Conservation (phyloP, 64 coral and sea anemone genomes). For the Hydrozoanthus tunicans region DNA sequence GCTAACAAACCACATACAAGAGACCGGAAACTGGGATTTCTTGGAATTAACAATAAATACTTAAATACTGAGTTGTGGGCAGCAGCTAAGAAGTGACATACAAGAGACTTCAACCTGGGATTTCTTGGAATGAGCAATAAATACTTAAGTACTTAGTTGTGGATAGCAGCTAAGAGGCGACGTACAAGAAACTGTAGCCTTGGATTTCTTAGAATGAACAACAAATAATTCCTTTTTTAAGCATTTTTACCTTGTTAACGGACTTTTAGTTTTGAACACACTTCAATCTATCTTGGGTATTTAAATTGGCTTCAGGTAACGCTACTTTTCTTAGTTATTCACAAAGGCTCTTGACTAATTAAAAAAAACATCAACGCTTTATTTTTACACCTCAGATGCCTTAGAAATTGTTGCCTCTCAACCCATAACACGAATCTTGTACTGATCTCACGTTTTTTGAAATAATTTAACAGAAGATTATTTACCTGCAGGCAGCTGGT, state of each 20-base stretch:
- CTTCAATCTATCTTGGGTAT: too few species aligned
- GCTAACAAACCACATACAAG: constrained; percentile 32
- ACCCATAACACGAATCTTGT: too few species aligned
- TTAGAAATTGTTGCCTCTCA: too few species aligned
- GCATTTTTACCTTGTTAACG: too few species aligned
- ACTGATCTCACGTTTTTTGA: not conserved
- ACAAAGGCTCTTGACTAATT: too few species aligned
- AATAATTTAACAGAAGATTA: not conserved
- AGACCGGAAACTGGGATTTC: constrained; percentile 40
- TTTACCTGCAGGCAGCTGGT: constrained; percentile 15
- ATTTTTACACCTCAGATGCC: too few species aligned
- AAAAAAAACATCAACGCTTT: too few species aligned
- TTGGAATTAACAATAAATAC: not conserved
- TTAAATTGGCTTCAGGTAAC: too few species aligned
- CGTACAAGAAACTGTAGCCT: constrained; percentile 31
- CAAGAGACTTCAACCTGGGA: constrained; percentile 31
- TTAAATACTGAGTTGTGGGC: not conserved
- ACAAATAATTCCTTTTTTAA: not conserved
- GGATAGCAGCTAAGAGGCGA: constrained; percentile 29
- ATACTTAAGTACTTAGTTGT: not conserved
- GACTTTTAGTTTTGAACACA: too few species aligned
- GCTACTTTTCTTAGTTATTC: too few species aligned
- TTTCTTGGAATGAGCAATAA: not conserved
- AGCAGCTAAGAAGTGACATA: constrained; percentile 24
- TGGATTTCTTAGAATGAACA: constrained; percentile 32